These are phyloP conservation scores for Chouioia cunea DNA, from an alignment of 2,888 invertebrate species.

Conservation along the genomic window DNA sequence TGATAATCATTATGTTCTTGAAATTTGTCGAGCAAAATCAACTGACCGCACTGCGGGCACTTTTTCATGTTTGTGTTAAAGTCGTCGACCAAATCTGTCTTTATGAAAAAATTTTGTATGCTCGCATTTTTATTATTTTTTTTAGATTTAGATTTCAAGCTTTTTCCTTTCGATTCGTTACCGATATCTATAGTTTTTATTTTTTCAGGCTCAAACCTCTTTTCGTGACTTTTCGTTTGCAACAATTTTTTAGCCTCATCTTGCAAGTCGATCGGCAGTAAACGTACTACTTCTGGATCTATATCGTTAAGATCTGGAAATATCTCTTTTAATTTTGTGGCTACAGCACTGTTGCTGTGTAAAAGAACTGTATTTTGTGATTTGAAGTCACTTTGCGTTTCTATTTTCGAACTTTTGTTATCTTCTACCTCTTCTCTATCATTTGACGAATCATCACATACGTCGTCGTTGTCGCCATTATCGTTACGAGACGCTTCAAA, in stretches of 20 bases:
- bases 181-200: constrained; percentile 43
- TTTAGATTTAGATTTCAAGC: constrained; percentile 47
- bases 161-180: constrained; percentile 49
- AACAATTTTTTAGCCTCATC: constrained; percentile 59
- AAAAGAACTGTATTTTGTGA: not conserved
- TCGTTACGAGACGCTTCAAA: not conserved
- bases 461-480: constrained; percentile 1
- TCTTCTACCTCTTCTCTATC: not conserved
- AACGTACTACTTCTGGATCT: constrained; percentile 63
- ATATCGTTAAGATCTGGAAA: constrained; percentile 68
- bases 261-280: constrained; percentile 66
- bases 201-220: constrained; percentile 39
- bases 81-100: constrained; percentile 60
- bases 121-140: constrained; percentile 49
- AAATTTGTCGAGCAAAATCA: constrained; percentile 74
- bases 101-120: constrained; percentile 69
- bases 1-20: constrained; percentile 88
- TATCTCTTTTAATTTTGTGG: constrained; percentile 63
- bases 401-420: not conserved
- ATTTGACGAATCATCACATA: constrained; percentile 3
- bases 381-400: not conserved
- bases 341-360: not conserved
- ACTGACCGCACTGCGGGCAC: constrained; percentile 80
- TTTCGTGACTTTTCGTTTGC: constrained; percentile 30
- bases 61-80: constrained; percentile 65